Percentiles rank a stretch among this genome's conserved stretches.
phyloP scores from a whole-genome alignment of 2,888 invertebrate genomes.

The Octodonta nipae region DNA sequence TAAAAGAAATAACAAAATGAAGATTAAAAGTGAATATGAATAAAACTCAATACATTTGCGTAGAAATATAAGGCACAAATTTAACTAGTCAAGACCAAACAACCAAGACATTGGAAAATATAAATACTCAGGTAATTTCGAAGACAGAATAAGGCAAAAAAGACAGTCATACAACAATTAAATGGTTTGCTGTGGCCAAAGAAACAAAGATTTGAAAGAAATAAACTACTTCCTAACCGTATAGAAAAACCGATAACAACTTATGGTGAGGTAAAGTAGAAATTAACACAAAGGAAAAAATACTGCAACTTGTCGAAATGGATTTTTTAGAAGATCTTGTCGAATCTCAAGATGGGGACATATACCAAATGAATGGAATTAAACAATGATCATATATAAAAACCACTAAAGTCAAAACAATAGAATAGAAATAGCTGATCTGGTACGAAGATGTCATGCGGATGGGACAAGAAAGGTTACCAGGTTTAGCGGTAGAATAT shows the following conservation, averaged over 20 bases:
- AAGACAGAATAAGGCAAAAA: not conserved
- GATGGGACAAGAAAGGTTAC: not conserved
- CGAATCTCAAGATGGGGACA: not conserved
- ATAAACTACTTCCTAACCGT: not conserved
- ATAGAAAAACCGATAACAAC: too few relatives aligned
- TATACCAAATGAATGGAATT: not conserved
- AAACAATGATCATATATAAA: not conserved
- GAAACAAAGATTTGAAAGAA: not conserved
- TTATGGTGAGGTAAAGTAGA: too few relatives aligned
- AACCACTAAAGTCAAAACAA: not conserved
- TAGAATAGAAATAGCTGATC: not conserved
- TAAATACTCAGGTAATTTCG: not conserved
- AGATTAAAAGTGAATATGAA: too few relatives aligned
- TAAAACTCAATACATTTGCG: not conserved
- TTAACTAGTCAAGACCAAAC: not conserved
- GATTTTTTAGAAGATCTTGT: too few relatives aligned
- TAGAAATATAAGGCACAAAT: not conserved
- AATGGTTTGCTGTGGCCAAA: not conserved
- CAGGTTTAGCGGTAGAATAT: not conserved
- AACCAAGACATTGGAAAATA: conserved; percentile 1
- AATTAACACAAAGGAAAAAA: too few relatives aligned
- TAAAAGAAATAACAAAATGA: not conserved
- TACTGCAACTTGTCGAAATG: too few relatives aligned
- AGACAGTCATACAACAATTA: conserved; percentile 1
- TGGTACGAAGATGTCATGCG: too few relatives aligned